These are phyloP conservation scores for Dascillus cervinus DNA, from an alignment of 2,888 invertebrate genomes.

Conservation along the genomic window DNA sequence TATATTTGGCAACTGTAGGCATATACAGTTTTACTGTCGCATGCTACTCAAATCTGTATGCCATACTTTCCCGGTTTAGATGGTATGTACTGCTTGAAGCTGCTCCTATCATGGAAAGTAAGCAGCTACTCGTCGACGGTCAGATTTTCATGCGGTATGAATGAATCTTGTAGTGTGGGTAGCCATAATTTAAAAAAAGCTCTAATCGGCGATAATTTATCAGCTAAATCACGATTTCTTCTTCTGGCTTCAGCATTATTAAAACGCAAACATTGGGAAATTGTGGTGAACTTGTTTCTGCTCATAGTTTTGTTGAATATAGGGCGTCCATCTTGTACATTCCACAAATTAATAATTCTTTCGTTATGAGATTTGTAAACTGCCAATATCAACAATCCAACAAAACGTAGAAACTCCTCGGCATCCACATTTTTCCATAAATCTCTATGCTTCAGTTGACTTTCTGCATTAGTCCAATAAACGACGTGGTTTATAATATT, in stretches of 20 bases:
- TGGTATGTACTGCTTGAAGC: constrained; percentile 4
- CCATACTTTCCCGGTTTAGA: constrained; percentile 1
- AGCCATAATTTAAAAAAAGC: constrained; percentile 1
- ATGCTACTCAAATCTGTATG: neutral
- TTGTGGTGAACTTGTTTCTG: constrained; percentile 1
- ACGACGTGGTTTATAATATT: constrained; percentile 4
- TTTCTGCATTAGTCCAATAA: constrained; percentile 2
- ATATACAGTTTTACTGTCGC: neutral
- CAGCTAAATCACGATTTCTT: too few relatives aligned
- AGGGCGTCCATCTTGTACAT: constrained; percentile 1
- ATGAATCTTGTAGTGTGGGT: too few relatives aligned
- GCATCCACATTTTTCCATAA: neutral
- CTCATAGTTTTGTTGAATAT: too few relatives aligned
- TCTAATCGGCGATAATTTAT: constrained; percentile 2
- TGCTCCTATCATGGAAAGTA: neutral
- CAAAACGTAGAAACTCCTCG: constrained; percentile 2
- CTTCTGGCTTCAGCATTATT: too few relatives aligned
- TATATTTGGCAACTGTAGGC: constrained; percentile 4
- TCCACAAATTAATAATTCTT: constrained; percentile 1
- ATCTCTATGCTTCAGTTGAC: constrained; percentile 2
- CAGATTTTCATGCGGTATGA: too few relatives aligned
- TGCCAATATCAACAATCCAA: neutral
- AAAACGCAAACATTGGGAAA: too few relatives aligned
- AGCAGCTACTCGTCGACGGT: neutral
- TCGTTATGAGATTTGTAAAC: too few relatives aligned